Evolutionary conservation across 2,797 vertebrate species (phyloP).

Genomic region (Aldrovandia affinis): DNA sequence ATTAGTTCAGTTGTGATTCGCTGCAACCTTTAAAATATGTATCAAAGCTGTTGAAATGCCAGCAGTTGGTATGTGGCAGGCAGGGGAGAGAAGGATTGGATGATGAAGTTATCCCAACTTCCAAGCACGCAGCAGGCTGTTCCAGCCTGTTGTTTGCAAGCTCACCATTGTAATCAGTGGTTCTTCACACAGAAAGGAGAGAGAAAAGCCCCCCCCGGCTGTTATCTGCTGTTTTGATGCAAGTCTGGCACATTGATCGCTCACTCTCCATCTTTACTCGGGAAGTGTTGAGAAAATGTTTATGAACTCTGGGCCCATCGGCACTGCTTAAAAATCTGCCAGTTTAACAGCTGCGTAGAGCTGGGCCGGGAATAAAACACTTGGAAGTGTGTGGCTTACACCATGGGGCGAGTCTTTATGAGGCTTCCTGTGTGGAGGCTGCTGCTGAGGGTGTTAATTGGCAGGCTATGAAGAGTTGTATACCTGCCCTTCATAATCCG

Average conservation of each 20-base stretch:
- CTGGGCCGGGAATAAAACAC: constrained; percentile 65
- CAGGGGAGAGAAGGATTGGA: constrained; percentile 66
- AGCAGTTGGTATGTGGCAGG: constrained; percentile 72
- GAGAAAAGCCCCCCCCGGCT: constrained; percentile 47
- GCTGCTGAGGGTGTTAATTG: constrained; percentile 78
- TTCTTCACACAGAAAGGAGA: constrained; percentile 52
- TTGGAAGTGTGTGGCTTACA: constrained; percentile 56
- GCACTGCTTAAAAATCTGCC: constrained; percentile 70
- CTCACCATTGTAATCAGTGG: constrained; percentile 57
- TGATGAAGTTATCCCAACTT: constrained; percentile 73
- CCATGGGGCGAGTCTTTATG: constrained; percentile 74
- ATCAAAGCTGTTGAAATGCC: constrained; percentile 77
- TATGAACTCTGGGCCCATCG: constrained; percentile 71
- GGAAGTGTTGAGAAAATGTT: constrained; percentile 77
- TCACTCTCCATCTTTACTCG: constrained; percentile 65
- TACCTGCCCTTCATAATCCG: constrained; percentile 77
- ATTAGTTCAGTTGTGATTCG: constrained; percentile 72
- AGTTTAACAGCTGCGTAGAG: constrained; percentile 76
- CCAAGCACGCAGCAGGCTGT: constrained; percentile 73
- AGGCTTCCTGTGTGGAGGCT: constrained; percentile 71
- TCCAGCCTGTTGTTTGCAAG: constrained; percentile 67
- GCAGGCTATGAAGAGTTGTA: constrained; percentile 72
- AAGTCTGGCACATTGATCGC: constrained; percentile 65
- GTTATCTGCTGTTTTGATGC: constrained; percentile 61
- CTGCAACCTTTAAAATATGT: constrained; percentile 75